phyloP scores from a whole-genome alignment of 2,113 vertebrate genomes.

The Bubo scandiacus region DNA sequence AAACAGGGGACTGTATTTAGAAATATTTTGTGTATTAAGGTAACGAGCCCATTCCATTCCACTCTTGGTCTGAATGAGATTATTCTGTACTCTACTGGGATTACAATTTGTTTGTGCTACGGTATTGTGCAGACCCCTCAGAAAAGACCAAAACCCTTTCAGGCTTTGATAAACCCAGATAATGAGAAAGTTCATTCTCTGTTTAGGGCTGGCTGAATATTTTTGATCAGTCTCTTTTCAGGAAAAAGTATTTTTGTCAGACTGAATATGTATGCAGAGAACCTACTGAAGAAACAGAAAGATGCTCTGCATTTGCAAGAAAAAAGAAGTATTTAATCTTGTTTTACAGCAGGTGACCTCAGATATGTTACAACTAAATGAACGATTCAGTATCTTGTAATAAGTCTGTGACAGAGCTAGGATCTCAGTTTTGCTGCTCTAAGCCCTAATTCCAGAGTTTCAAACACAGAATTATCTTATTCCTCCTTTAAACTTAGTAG shows the following conservation, averaged over 20 bases:
- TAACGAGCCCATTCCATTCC: neutral
- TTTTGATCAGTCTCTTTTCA: neutral
- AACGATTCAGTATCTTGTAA: neutral
- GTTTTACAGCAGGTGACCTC: neutral
- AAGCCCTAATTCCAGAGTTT: neutral
- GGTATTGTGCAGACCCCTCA: neutral
- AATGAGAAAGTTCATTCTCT: neutral
- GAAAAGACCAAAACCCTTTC: neutral
- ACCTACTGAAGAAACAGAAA: neutral
- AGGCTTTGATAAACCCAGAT: neutral
- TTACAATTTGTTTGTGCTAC: neutral
- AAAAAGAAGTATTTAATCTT: neutral
- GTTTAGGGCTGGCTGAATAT: neutral
- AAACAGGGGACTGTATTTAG: neutral
- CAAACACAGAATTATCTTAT: neutral
- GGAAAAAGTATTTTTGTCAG: neutral
- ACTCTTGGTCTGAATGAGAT: neutral
- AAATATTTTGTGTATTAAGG: neutral
- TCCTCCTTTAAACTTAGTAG: neutral
- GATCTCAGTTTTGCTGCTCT: neutral
- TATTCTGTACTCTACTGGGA: neutral
- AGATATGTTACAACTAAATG: neutral
- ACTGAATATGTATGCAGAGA: neutral
- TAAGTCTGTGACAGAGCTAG: neutral
- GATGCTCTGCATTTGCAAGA: neutral